phyloP scores from a whole-genome alignment of 1,140 invertebrate genomes.

The Battus philenor region DNA sequence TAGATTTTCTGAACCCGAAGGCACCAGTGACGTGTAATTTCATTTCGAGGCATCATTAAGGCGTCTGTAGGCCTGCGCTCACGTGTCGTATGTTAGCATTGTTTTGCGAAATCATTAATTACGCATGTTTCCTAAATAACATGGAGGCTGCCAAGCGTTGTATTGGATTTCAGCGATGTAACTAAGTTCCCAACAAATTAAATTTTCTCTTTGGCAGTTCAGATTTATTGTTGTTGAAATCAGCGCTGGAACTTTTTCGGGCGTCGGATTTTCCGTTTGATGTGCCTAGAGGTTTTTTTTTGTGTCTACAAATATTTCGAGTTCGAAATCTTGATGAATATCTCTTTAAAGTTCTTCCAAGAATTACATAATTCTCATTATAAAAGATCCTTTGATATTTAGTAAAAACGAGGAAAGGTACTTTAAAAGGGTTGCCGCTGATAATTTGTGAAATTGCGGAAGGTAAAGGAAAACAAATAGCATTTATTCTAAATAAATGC shows the following conservation, averaged over 20 bases:
- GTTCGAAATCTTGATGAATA: background rate
- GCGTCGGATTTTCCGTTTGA: constrained; percentile 5
- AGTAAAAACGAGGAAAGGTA: no score
- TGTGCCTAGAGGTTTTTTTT: background rate
- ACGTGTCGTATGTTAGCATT: background rate
- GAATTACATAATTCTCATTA: no score
- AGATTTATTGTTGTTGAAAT: constrained; percentile 15
- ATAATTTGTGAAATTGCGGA: no score
- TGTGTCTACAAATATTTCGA: background rate
- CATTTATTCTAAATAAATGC: no score
- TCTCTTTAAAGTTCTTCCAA: background rate
- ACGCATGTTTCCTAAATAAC: constrained; percentile 12
- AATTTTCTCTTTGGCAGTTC: constrained; percentile 15
- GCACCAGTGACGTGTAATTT: no score
- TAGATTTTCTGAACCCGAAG: no score
- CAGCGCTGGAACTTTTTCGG: constrained; percentile 7
- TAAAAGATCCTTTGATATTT: no score
- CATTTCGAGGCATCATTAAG: no score
- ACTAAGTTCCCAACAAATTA: constrained; percentile 13
- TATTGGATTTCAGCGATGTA: constrained; percentile 11
- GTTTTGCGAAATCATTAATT: constrained; percentile 6
- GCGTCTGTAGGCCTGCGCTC: no score
- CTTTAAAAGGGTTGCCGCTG: no score
- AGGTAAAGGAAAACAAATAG: no score
- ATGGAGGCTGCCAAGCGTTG: constrained; percentile 6